phyloP scores from a whole-genome alignment of 2,113 vertebrate genomes.

The Coryphaenoides rupestris region DNA sequence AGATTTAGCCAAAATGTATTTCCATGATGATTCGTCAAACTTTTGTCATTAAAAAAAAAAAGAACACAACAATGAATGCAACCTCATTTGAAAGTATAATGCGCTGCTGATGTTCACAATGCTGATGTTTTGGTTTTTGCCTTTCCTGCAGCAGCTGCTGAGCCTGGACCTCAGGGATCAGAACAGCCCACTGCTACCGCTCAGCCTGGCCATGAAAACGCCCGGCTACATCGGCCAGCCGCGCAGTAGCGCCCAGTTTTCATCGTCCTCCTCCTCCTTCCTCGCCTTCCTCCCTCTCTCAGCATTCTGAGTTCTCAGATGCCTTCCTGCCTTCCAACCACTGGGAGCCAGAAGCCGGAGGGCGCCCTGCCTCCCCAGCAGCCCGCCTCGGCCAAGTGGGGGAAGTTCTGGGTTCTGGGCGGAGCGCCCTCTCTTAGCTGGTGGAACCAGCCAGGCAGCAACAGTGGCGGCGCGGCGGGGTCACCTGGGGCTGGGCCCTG shows the following conservation, averaged over 20 bases:
- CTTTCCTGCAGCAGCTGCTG: constrained; percentile 56
- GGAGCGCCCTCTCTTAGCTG: constrained; percentile 72
- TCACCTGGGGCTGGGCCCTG: constrained; percentile 67
- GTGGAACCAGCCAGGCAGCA: constrained; percentile 68
- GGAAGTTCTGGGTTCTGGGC: constrained; percentile 59
- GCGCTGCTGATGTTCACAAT: neutral
- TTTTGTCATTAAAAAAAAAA: too few relatives aligned
- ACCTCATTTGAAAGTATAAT: too few relatives aligned
- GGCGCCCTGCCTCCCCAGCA: constrained; percentile 32
- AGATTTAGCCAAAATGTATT: too few relatives aligned
- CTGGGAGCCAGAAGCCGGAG: constrained; percentile 54
- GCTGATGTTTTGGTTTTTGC: neutral
- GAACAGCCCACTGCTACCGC: constrained; percentile 13
- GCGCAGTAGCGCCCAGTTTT: constrained; percentile 20
- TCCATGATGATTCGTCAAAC: too few relatives aligned
- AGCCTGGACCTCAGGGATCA: constrained; percentile 64
- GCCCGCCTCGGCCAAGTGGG: constrained; percentile 38
- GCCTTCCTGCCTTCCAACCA: constrained; percentile 34
- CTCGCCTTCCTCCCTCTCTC: constrained; percentile 36
- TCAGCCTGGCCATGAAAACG: constrained; percentile 36
- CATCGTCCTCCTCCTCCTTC: constrained; percentile 15
- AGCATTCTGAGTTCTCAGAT: constrained; percentile 45
- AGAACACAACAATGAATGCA: too few relatives aligned
- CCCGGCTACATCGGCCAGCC: constrained; percentile 47
- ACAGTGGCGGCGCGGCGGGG: constrained; percentile 35